Evolutionary conservation across 1,140 invertebrate species (phyloP), one percentile per base, ranked within the genome.

Genomic region (Drosophila kepulauana): DNA sequence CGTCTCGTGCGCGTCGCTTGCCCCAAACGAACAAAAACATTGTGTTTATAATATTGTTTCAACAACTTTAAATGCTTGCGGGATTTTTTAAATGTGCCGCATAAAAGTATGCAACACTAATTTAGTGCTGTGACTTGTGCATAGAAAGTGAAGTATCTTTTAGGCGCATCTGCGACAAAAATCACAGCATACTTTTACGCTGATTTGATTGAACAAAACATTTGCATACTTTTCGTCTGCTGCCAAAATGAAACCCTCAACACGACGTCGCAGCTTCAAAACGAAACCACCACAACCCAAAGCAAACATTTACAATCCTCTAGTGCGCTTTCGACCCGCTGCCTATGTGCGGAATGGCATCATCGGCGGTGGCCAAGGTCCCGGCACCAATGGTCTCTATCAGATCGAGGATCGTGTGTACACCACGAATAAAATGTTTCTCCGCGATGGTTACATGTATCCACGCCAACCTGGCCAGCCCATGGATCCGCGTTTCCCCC

Each of bases 391-490:
- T 51, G 91, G 91, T 4, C 75, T 92, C 10, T 92, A 92, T 62
- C 91, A 92, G 56, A 89, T 92, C 59, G 70, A 92, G 38, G 91
- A 92, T 75, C 86, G 88, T 54, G 78, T 92, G 8, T 92, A 92
- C 45, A 92, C 91, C 11, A 92, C 91, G n/a, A 82, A 65, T 15
- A 92, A 92, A 81, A 81, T 92, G 91, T 92, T 92, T 48, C 62
- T 92, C 7, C 91, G 91, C 33, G 91, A 92, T 43, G 91, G 79
- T 3, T 92, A 91, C 58, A 92, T 92, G 91, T 92, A 92, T 69
- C 91, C 91, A 2, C 88, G 91, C 5, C 91, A 92, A 35, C 85
- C 91, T 7, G 91, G 91, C 6, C 91, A 92, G 57, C 65, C 91
- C 1, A 92, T 92, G 88, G 91, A 92, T 79, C 91, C 91, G 1